Base-by-base conservation (phyloP, 1,140 invertebrate species). In the Lerema accius region DNA sequence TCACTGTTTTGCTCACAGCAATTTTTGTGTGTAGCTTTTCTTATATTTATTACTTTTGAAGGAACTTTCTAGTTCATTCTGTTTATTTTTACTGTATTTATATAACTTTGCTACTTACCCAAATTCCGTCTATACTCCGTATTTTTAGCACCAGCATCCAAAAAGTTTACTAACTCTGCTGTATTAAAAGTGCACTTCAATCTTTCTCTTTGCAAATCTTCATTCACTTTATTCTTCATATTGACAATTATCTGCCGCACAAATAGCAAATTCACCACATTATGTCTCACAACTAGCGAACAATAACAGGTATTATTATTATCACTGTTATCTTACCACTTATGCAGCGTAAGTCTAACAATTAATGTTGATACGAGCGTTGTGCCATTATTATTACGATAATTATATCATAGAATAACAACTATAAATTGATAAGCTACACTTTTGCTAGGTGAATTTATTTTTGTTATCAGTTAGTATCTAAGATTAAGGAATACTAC, bases 141-240 rank as follows among this genome's bases (percentile, higher is more conserved):
- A 14, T 66, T 46, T 15, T 67, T 16, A 11, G 14, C 67, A 43
- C 94, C 93, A 11, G 96, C 96, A 84, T 97, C 95, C 35, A 97
- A 88, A 46, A 96, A 93, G 78, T 95, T 82, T 0, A 96, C 96
- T 62, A 98, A 90, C 82, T 97, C 96, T 59, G 90, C 75, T 0
- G 93, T 86, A 80, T 95, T 88, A 85, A 98, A 97, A 15, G 92
- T 94, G 73, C 95, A 96, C 65, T 93, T 94, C 13, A 92, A 87
- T 61, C 97, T 92, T 86, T 97, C 97, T 60, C 91, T 93, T 42
- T 89, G 81, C 39, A 98, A 87, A 90, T 97, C 96, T 23, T 92
- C 88, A 80, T 96, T 96, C 4, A 95, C 78, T 65, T 63, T 72
- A 11, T 10, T 0, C 45, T 45, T 58, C 53, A 58, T 58, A 28